A percentile compares a stretch with the other conserved stretches of the same genome.
phyloP scores from a whole-genome alignment of 2,888 invertebrate species.

The Callyntrura guangdongensis region DNA sequence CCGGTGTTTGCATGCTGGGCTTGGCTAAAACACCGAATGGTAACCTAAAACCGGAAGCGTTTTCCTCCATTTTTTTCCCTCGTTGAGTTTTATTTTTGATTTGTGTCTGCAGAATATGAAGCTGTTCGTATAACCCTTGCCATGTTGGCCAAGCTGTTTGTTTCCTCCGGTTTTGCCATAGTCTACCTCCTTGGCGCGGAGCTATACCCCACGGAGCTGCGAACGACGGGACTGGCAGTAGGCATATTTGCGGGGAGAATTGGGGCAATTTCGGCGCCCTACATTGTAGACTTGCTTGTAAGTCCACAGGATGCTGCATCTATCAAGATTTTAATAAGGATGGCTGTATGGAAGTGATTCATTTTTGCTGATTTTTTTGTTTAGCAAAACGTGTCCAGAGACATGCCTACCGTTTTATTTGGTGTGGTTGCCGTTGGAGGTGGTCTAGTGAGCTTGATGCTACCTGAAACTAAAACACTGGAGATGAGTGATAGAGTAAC shows the following conservation, averaged over 20 bases:
- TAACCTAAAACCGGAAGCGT: no score
- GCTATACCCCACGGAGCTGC: conserved; percentile 81
- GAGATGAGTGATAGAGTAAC: conserved; percentile 82
- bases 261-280: conserved; percentile 83
- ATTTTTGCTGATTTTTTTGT: conserved; percentile 1
- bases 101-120: conserved; percentile 70
- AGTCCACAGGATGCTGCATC: no score
- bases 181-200: conserved; percentile 83
- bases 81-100: background rate
- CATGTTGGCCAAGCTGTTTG: conserved; percentile 83
- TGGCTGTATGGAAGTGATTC: background rate
- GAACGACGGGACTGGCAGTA: conserved; percentile 82
- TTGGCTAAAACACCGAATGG: conserved; percentile 76
- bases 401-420: conserved; percentile 82
- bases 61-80: conserved; percentile 14
- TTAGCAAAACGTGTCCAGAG: conserved; percentile 79
- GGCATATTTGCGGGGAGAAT: conserved; percentile 82
- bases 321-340: no score
- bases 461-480: conserved; percentile 82
- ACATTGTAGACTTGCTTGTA: conserved; percentile 82
- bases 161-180: conserved; percentile 81
- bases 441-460: conserved; percentile 75
- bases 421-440: conserved; percentile 76
- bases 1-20: conserved; percentile 79
- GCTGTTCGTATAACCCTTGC: conserved; percentile 79